Evolutionary conservation across 2,797 vertebrate species (phyloP).

Genomic region (Tokudaia tokunoshimensis): DNA sequence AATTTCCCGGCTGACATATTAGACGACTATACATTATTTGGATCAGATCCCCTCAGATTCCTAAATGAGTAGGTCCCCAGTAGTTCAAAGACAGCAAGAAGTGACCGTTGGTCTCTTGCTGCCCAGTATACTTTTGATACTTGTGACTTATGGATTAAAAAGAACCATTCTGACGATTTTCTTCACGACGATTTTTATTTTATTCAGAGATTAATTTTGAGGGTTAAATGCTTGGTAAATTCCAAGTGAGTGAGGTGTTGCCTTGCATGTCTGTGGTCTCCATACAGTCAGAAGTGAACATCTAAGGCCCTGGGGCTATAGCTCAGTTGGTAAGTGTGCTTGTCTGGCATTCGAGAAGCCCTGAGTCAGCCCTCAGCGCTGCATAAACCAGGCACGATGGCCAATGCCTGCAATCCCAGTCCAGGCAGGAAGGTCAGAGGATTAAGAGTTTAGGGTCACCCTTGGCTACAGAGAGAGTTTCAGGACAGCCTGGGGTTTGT

Average conservation of each 20-base stretch:
- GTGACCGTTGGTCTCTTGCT: not conserved
- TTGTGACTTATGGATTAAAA: not conserved
- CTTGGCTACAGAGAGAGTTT: not conserved
- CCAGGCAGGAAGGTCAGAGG: too few species aligned
- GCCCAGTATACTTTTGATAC: not conserved
- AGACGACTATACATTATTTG: not conserved
- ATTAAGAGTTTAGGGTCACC: not conserved
- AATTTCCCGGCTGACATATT: not conserved
- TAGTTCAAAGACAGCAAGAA: slow-evolving; percentile 47
- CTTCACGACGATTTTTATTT: slow-evolving; percentile 8
- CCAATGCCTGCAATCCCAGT: not conserved
- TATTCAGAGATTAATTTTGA: slow-evolving; percentile 16
- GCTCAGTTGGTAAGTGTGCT: not conserved
- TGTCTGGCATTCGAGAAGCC: not conserved
- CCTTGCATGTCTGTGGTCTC: not conserved
- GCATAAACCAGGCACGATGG: not conserved
- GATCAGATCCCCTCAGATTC: not conserved
- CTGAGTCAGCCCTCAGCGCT: not conserved
- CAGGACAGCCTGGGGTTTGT: not conserved
- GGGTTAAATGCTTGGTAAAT: slow-evolving; percentile 38
- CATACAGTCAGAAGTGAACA: not conserved
- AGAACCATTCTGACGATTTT: not conserved
- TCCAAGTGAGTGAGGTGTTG: not conserved
- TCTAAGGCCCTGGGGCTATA: not conserved
- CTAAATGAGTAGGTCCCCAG: not conserved